Evolutionary conservation across 37 sponge, comb jelly and placozoan genomes (phyloP).

Genomic region (Cliona cf. orientalis): DNA sequence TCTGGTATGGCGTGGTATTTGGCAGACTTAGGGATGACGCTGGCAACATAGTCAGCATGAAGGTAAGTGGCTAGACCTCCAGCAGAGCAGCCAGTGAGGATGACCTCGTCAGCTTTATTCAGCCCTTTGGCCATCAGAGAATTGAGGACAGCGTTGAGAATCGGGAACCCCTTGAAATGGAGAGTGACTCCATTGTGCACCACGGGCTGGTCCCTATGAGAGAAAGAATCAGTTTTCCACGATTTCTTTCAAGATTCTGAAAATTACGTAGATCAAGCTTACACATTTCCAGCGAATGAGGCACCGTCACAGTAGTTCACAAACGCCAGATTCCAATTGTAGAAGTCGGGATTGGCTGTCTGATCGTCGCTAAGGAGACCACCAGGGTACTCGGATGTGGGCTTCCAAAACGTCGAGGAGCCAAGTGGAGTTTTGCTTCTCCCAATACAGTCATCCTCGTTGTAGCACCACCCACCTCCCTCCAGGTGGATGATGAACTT

Average conservation of each 20-base stretch:
- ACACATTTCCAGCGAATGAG: slow-evolving; percentile 81
- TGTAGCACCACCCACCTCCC: slow-evolving; percentile 85
- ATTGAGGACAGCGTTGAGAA: neutral
- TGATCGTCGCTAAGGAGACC: slow-evolving; percentile 61
- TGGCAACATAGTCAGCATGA: slow-evolving; percentile 65
- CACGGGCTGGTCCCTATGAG: too few relatives aligned
- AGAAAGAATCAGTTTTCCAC: too few relatives aligned
- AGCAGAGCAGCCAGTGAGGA: slow-evolving; percentile 47
- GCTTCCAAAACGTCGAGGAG: slow-evolving; percentile 66
- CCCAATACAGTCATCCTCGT: slow-evolving; percentile 51
- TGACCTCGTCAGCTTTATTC: neutral
- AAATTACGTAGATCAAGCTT: too few relatives aligned
- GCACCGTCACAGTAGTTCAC: slow-evolving; percentile 86
- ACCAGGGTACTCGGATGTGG: neutral
- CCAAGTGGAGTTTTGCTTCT: slow-evolving; percentile 73
- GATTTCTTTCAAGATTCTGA: too few relatives aligned
- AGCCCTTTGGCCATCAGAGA: neutral
- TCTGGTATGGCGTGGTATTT: slow-evolving; percentile 66
- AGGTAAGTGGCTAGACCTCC: slow-evolving; percentile 86
- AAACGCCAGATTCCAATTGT: slow-evolving; percentile 64
- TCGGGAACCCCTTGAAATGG: neutral
- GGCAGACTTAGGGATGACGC: slow-evolving; percentile 32
- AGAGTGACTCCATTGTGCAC: neutral
- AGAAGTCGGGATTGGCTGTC: slow-evolving; percentile 64
- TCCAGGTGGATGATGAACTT: slow-evolving; percentile 79